Evolutionary conservation across 2,888 invertebrate genomes (phyloP).

Genomic region (Pilophorus perplexus): DNA sequence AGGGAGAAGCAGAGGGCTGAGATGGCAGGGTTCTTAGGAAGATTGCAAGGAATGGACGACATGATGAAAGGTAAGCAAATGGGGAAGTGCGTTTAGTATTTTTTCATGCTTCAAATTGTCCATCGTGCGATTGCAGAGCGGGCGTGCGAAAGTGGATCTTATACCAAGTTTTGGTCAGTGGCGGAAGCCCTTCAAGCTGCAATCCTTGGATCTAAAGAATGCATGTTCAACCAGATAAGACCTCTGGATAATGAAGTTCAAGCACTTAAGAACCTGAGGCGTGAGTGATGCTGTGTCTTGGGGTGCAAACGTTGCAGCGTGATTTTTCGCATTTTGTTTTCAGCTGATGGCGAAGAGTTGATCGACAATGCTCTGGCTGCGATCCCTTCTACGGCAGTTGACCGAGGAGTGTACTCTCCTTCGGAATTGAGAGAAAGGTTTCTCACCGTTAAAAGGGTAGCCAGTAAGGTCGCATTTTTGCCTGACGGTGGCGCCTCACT

Average conservation of each 20-base stretch:
- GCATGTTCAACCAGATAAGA: constrained; percentile 54
- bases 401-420: constrained; percentile 84
- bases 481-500: constrained; percentile 85
- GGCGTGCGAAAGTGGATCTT: neutral
- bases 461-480: constrained; percentile 79
- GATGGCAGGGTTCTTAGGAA: constrained; percentile 69
- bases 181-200: constrained; percentile 65
- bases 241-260: constrained; percentile 67
- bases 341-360: too few species aligned
- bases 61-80: constrained; percentile 51
- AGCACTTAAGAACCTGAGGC: constrained; percentile 71
- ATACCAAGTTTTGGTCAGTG: constrained; percentile 74
- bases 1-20: constrained; percentile 66
- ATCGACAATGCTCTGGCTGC: constrained; percentile 56
- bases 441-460: constrained; percentile 74
- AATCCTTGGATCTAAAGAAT: constrained; percentile 25
- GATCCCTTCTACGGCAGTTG: constrained; percentile 72
- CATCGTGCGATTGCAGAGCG: neutral
- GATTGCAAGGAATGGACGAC: constrained; percentile 72
- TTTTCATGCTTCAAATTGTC: too few species aligned
- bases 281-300: constrained; percentile 54
- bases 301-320: too few species aligned
- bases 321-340: too few species aligned
- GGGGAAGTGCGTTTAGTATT: too few species aligned
- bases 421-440: constrained; percentile 77